Evolutionary conservation across 2,113 vertebrate genomes (phyloP), one percentile per base, ranked within the genome.

Genomic region (Engystomops pustulosus): DNA sequence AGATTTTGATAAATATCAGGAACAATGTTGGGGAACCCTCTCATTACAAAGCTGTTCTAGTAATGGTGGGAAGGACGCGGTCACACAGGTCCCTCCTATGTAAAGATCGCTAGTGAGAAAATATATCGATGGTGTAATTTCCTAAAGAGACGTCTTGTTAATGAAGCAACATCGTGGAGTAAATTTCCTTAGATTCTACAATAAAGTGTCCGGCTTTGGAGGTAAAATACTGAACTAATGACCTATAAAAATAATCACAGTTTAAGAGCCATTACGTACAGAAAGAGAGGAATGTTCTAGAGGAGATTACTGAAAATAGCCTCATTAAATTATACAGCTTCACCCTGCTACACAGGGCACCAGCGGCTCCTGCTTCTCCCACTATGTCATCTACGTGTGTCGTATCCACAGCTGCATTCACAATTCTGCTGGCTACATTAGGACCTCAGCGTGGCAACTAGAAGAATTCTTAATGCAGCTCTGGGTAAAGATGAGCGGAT

Each of bases 211-310:
- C 45, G 67, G 27, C 12, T 80, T 34, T 80, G 23, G 41, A 80
- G 78, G 78, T 80, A 68, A 80, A 80, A 15, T 27, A 30, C 60
- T 60, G 78, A 80, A 41, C 60, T 80, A 80, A 80, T 80, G 78
- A 67, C 65, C 78, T 67, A 47, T 45, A 80, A 67, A 68, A 67
- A 65, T 80, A 80, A 80, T 67, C 45, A 38, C 38, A 49, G 32
- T 49, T 79, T 80, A 80, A 80, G 38, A 67, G 60, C 78, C n/a
- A 44, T 68, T 80, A 44, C 49, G 17, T 80, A 80, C 9, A 4
- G 30, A 34, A 47, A 79, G 45, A 45, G 15, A 47, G 27, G 25
- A 51, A 55, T 1, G 7, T 2, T 25, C 27, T 34, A 14, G 6
- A 51, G 62, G 53, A 36, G 23, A 30, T 20, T 14, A 72, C 34